phyloP scores from a whole-genome alignment of 2,113 vertebrate species.

The Columbina picui region DNA sequence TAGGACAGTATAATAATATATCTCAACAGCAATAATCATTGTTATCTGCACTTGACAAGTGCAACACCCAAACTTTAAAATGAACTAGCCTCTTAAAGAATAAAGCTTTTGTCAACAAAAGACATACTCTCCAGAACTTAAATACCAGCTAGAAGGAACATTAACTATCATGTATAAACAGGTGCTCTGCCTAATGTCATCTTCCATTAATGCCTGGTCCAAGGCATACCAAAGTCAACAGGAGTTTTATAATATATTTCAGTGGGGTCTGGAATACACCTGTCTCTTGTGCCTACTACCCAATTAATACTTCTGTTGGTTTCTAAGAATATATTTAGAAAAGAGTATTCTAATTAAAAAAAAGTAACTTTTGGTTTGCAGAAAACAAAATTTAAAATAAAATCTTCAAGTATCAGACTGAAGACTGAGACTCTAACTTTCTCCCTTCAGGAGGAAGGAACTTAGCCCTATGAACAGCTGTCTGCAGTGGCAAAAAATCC shows the following conservation, averaged over 20 bases:
- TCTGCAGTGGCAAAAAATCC: not conserved
- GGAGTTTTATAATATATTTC: not conserved
- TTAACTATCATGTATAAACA: not conserved
- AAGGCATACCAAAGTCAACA: not conserved
- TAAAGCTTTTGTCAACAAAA: not conserved
- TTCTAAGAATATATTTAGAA: not conserved
- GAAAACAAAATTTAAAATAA: not conserved
- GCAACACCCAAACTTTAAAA: slow-evolving; percentile 19
- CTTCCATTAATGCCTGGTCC: not conserved
- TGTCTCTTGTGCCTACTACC: not conserved
- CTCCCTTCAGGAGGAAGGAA: not conserved
- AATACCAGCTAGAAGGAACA: not conserved
- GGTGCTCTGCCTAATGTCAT: not conserved
- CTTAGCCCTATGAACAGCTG: not conserved
- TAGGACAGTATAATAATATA: slow-evolving; percentile 2
- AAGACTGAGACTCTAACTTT: not conserved
- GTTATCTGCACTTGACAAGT: not conserved
- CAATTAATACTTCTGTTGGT: not conserved
- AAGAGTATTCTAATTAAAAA: not conserved
- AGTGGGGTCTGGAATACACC: not conserved
- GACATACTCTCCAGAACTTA: not conserved
- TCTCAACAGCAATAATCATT: not conserved
- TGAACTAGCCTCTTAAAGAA: not conserved
- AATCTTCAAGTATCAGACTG: not conserved
- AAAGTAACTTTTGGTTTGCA: not conserved